Evolutionary conservation across 2,888 invertebrate genomes (phyloP).

Genomic region (Alloplasta piceator): DNA sequence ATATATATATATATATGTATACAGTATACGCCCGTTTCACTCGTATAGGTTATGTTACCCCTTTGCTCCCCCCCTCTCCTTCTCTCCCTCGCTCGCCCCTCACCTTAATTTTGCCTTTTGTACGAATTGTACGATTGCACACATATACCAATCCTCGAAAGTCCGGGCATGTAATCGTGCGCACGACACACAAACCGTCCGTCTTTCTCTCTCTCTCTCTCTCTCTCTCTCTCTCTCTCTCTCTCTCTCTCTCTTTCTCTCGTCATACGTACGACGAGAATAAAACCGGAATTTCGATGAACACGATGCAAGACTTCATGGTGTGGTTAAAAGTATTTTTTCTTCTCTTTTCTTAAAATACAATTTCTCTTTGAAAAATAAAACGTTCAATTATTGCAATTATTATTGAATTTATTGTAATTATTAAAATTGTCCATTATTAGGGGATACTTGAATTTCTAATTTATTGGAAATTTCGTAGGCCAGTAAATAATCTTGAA

Average conservation of each 20-base stretch:
- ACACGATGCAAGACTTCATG: too few relatives aligned
- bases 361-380: not conserved
- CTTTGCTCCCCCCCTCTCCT: not conserved
- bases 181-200: too few relatives aligned
- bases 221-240: conserved; percentile 1
- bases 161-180: too few relatives aligned
- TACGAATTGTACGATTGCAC: conserved; percentile 24
- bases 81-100: not conserved
- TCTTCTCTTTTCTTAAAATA: not conserved
- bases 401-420: not conserved
- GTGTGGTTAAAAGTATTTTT: too few relatives aligned
- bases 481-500: too few relatives aligned
- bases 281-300: not conserved
- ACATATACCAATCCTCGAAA: conserved; percentile 15
- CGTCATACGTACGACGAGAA: not conserved
- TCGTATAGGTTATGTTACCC: conserved; percentile 11
- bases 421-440: not conserved
- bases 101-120: conserved; percentile 3
- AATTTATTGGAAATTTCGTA: too few relatives aligned
- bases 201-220: not conserved
- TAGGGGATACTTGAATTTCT: too few relatives aligned
- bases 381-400: not conserved
- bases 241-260: not conserved
- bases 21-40: conserved; percentile 8
- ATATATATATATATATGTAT: not conserved